phyloP scores from a whole-genome alignment of 2,797 vertebrate genomes.

The Morus bassanus region DNA sequence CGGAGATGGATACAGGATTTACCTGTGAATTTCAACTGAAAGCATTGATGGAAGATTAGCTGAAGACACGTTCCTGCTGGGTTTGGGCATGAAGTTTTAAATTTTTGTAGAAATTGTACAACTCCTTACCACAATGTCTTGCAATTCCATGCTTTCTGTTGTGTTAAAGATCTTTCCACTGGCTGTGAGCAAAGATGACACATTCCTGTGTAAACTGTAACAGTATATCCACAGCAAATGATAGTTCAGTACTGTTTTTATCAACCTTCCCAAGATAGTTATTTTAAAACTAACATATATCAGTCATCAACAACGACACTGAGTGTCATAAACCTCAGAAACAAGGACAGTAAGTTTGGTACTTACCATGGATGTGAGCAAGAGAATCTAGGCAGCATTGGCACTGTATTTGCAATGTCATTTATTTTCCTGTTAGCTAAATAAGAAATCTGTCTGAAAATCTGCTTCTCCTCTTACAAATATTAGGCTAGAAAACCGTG shows the following conservation, averaged over 20 bases:
- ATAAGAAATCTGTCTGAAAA: background rate
- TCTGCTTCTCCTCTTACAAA: background rate
- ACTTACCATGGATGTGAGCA: background rate
- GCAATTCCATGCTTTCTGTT: background rate
- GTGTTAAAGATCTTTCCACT: background rate
- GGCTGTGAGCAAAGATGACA: background rate
- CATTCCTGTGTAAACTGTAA: background rate
- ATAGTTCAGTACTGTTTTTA: background rate
- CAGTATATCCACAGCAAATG: background rate
- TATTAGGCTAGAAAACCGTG: background rate
- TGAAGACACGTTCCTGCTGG: background rate
- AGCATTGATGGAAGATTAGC: background rate
- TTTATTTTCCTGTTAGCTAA: slow-evolving; percentile 9
- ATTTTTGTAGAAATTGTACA: background rate
- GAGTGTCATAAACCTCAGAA: background rate
- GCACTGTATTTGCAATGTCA: background rate
- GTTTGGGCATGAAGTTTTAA: background rate
- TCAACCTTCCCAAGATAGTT: background rate
- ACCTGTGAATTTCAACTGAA: background rate
- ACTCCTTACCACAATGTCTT: background rate
- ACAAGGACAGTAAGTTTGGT: slow-evolving; percentile 15
- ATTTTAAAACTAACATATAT: slow-evolving; percentile 20
- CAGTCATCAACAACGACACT: slow-evolving; percentile 4
- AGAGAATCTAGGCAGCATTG: background rate
- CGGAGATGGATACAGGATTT: background rate